Evolutionary conservation across 2,113 vertebrate species (phyloP).

Genomic region (Oreochromis niloticus): DNA sequence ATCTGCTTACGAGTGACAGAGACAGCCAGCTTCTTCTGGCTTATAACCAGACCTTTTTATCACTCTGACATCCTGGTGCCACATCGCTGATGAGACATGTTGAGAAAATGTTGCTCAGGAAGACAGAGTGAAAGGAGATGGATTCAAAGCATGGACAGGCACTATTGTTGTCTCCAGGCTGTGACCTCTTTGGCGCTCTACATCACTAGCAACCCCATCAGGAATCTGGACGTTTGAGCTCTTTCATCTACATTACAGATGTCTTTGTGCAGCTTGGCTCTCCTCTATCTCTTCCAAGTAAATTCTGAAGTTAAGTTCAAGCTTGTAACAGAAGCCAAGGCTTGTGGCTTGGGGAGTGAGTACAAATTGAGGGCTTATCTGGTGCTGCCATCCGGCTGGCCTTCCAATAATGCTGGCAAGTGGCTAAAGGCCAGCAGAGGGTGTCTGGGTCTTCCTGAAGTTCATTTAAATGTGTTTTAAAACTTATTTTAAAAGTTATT

Average conservation of each 20-base stretch:
- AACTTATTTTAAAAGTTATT: neutral
- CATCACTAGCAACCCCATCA: constrained; percentile 6
- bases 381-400: constrained; percentile 11
- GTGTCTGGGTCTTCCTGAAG: neutral
- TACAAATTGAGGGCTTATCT: constrained; percentile 49
- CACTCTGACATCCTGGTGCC: constrained; percentile 42
- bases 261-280: constrained; percentile 21
- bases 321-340: constrained; percentile 18
- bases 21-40: constrained; percentile 24
- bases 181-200: constrained; percentile 17
- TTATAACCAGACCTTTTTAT: constrained; percentile 43
- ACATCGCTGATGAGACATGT: constrained; percentile 33
- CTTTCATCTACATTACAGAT: constrained; percentile 44
- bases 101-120: constrained; percentile 9
- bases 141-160: constrained; percentile 4
- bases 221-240: constrained; percentile 13
- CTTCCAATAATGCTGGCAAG: neutral
- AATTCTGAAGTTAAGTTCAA: constrained; percentile 43
- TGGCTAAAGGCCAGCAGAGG: neutral
- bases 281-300: constrained; percentile 15
- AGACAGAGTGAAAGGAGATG: constrained; percentile 6
- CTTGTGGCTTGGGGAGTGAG: neutral
- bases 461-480: neutral
- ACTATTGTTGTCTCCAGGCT: constrained; percentile 22
- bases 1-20: constrained; percentile 4